Base-by-base conservation (phyloP, 2,888 invertebrate genomes). In the Oscheius sp. region DNA sequence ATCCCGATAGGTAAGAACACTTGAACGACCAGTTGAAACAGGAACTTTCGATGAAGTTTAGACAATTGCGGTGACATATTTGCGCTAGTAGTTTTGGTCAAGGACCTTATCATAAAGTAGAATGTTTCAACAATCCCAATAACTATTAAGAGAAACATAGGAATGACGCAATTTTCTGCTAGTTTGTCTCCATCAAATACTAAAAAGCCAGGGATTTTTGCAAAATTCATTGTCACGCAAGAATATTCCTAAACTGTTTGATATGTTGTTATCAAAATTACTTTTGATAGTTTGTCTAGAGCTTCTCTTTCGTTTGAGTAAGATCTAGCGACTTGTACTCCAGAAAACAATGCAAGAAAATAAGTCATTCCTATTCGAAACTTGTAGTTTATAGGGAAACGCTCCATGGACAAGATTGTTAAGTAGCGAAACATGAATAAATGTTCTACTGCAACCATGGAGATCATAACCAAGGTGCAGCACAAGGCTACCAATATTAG, bases 341-440 rank as follows among this genome's bases (percentile, higher is more conserved):
- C 48, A 17, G 23, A 48, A 20, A 6, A 6, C 4, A 20, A 4
- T 5, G 48, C 48, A 5, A 48, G 23, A 17, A 20, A 48, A 48
- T 48, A 48, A 23, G 25, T 25, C 2, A 48, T 5, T 23, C 12
- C 10, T 23, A 48, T 15, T 23, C 48, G 3, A 25, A 48, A 23
- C 25, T 48, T 48, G 25, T 48, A 48, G 25, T 25, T 20, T 5
- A 48, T 4, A 6, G 48, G 48, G 25, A 55, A 31, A n/a, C 17
- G 8, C 27, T 12, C 6, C 5, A 2, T 20, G 1, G 15, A 25
- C 8, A 10, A n/a, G 34, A 55, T 20, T 37, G 1, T 55, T n/a
- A 55, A 10, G 17, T 55, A 55, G 5, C 55, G 55, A 33, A n/a
- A 55, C 5, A 55, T 25, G 17, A 55, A 55, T 34, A 55, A 20